Evolutionary conservation across 1,140 invertebrate genomes (phyloP), one percentile per base, ranked within the genome.

Genomic region (Hydropsyche tenuis): DNA sequence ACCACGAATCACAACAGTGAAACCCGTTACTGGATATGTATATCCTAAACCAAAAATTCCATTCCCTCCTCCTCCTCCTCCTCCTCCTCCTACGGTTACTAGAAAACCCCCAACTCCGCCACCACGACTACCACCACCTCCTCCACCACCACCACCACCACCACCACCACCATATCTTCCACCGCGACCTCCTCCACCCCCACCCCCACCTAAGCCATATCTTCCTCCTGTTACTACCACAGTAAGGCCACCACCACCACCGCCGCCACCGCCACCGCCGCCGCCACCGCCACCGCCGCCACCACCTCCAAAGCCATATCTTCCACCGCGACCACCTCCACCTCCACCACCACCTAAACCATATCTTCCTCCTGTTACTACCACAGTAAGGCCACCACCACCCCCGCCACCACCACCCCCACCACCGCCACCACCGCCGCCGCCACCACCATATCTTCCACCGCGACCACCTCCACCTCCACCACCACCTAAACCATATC

Each of bases 401-500:
- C 68, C 75, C 1, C 72, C 65, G 12, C 66, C 75, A 18, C 53
- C 71, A 25, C 72, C 72, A 1, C 75, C 76, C 69, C 45, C 76
- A 45, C 14, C 63, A 23, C 60, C 30, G 9, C 37, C 70, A 5
- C 69, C 69, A 16, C 51, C 56, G 22, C 69, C 69, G 7, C 56
- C 25, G 4, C 43, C 56, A 62, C 56, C 51, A 71, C 69, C 69
- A 22, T 70, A 75, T 12, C 78, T 74, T 18, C 77, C 74, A 46
- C 70, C 73, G 53, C 72, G 74, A 25, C 68, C 74, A 53, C 73
- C 73, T 65, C 73, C 68, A 18, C 73, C 73, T 1, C 73, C 73
- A 60, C 73, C 53, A 22, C 70, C 70, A 72, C 70, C 70, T 1
- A 56, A 22, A 56, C 51, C 51, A 1, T 56, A 56, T 56, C 65